Percentiles rank a stretch among this genome's conserved stretches.
These are phyloP conservation scores for Hormaphis cornu DNA, from an alignment of 1,140 invertebrate species.

Conservation along the genomic window DNA sequence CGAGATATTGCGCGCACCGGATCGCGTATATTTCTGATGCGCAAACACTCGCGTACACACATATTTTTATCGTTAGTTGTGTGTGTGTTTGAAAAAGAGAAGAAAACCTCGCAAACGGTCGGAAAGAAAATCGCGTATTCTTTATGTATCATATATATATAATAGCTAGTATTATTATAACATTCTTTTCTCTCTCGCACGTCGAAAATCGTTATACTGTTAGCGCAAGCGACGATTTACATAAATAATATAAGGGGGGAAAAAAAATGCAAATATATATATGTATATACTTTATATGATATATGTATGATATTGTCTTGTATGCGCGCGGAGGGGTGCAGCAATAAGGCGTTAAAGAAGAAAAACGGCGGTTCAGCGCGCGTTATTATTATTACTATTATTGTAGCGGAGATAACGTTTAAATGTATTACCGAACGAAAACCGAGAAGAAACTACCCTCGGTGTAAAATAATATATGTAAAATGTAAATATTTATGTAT, in stretches of 20 bases:
- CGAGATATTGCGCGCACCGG: neutral
- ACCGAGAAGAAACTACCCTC: slow-evolving; percentile 27
- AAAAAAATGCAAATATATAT: neutral
- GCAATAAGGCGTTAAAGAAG: slow-evolving; percentile 33
- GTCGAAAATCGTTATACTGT: neutral
- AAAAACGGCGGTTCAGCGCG: slow-evolving; percentile 17
- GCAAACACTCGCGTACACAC: no score
- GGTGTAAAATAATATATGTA: no score
- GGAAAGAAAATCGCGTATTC: slow-evolving; percentile 5
- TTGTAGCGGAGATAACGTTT: slow-evolving; percentile 30
- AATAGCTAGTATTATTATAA: no score
- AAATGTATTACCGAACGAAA: slow-evolving; percentile 32
- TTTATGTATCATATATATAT: no score
- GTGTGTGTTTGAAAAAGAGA: neutral
- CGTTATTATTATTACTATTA: slow-evolving; percentile 11
- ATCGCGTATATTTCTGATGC: neutral
- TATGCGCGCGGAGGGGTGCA: slow-evolving; percentile 20
- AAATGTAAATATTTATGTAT: neutral
- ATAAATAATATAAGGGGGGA: no score
- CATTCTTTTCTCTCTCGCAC: neutral
- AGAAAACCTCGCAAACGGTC: slow-evolving; percentile 9
- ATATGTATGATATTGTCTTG: neutral
- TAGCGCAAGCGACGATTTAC: no score
- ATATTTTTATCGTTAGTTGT: no score
- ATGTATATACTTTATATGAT: neutral